Evolutionary conservation across 2,888 invertebrate genomes (phyloP), one percentile per base, ranked within the genome.

Genomic region (Cephus pygmeus): DNA sequence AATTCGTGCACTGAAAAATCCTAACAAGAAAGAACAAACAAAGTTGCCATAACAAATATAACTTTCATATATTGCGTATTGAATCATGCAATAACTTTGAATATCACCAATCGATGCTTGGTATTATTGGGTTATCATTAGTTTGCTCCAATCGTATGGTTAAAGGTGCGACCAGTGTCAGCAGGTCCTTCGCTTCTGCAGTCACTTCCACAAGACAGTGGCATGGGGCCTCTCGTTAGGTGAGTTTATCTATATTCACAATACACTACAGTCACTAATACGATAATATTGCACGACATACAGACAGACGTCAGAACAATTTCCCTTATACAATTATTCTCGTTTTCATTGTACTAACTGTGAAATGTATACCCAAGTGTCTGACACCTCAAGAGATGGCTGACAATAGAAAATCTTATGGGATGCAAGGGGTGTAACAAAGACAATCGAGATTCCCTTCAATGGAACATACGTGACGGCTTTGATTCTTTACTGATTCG

Each of bases 141-240:
- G 9, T 56, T 9, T 56, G 56, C 23, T 23, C 23, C 23, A 9
- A 75, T 69, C 69, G 56, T 76, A 34, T 68, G 73, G 79, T 83
- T 81, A 34, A 81, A 94, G 94, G 91, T 93, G 87, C 93, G 94
- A 86, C 94, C 94, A 83, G 91, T 93, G 82, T 94, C 94, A 75
- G 92, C 93, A 81, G 93, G 94, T 84, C 93, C 93, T 76, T 93
- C 93, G 79, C 88, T 93, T 82, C 90, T 93, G 77, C 93, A 93
- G 86, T 91, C 92, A 85, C 92, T 93, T 82, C 91, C 93, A 76
- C 91, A 92, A 84, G 93, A 93, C 85, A 90, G 91, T 81, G 90
- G 88, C 85, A 91, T 92, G 89, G 93, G 93, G 86, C 93, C 93
- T 86, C 91, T 94, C 90, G 93, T 94, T 92, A 94, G 94, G 94